phyloP scores from a whole-genome alignment of 2,888 invertebrate genomes.

The Melolontha melolontha region DNA sequence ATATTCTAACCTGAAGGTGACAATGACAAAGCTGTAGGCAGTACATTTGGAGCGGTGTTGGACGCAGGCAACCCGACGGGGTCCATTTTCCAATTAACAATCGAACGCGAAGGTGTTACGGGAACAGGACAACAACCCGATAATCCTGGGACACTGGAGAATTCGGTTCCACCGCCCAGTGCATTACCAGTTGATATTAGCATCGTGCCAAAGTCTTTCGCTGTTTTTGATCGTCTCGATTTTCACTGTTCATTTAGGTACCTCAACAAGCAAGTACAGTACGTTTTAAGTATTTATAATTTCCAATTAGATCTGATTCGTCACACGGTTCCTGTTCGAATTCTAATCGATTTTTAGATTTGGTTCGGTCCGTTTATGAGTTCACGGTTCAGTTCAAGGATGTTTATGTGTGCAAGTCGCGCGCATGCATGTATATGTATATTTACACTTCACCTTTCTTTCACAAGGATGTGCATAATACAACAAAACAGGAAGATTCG shows the following conservation, averaged over 20 bases:
- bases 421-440: slow-evolving; percentile 11
- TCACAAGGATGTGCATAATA: slow-evolving; percentile 29
- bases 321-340: slow-evolving; percentile 22
- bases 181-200: slow-evolving; percentile 75
- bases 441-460: slow-evolving; percentile 36
- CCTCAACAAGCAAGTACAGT: slow-evolving; percentile 6
- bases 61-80: slow-evolving; percentile 69
- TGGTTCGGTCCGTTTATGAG: slow-evolving; percentile 10
- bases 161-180: slow-evolving; percentile 69
- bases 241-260: slow-evolving; percentile 30
- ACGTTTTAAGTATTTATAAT: slow-evolving; percentile 4
- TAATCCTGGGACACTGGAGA: slow-evolving; percentile 63
- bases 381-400: slow-evolving; percentile 44
- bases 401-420: slow-evolving; percentile 15
- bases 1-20: slow-evolving; percentile 69
- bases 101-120: slow-evolving; percentile 68
- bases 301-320: slow-evolving; percentile 26
- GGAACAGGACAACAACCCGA: slow-evolving; percentile 67
- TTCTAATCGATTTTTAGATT: slow-evolving; percentile 29
- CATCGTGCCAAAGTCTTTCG: slow-evolving; percentile 63
- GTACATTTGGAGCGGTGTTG: slow-evolving; percentile 67
- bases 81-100: slow-evolving; percentile 74
- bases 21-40: slow-evolving; percentile 68
- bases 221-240: slow-evolving; percentile 1
- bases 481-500: slow-evolving; percentile 31